These are phyloP conservation scores for Stichodactyla helianthus DNA, from an alignment of 64 coral and sea anemone genomes.

Conservation along the genomic window DNA sequence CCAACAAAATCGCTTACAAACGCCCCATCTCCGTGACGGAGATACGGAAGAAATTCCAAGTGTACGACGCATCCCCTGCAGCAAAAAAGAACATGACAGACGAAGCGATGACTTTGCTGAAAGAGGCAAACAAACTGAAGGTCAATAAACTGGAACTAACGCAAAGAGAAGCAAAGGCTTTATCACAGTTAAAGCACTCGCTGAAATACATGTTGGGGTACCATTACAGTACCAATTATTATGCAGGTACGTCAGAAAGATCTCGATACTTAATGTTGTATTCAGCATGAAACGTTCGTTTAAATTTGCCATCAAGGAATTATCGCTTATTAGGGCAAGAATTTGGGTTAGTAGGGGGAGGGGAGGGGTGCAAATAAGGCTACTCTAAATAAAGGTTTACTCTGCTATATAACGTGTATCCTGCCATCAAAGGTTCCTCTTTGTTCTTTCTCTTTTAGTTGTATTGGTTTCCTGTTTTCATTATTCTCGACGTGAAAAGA, in stretches of 20 bases:
- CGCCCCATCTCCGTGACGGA: background rate
- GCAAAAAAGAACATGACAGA: slow-evolving; percentile 10
- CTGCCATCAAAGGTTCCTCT: too few species aligned
- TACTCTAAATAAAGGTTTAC: too few species aligned
- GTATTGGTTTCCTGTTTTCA: too few species aligned
- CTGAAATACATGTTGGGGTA: slow-evolving; percentile 22
- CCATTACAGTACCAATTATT: slow-evolving; percentile 30
- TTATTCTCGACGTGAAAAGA: too few species aligned
- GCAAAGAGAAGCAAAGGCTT: slow-evolving; percentile 31
- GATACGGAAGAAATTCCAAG: slow-evolving; percentile 4
- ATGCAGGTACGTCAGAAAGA: slow-evolving; percentile 8
- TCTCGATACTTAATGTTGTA: background rate
- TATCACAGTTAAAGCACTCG: slow-evolving; percentile 17
- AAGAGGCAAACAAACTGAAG: slow-evolving; percentile 16
- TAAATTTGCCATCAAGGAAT: too few species aligned
- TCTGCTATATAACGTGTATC: too few species aligned
- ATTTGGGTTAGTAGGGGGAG: too few species aligned
- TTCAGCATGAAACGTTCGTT: background rate
- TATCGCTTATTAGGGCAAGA: too few species aligned
- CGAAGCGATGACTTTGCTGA: background rate
- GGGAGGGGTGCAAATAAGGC: too few species aligned
- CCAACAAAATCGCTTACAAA: slow-evolving; percentile 13
- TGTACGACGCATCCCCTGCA: slow-evolving; percentile 30
- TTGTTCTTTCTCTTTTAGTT: too few species aligned
- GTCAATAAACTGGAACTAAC: slow-evolving; percentile 10